phyloP scores from a whole-genome alignment of 2,797 vertebrate genomes.

The Nannoperca australis region DNA sequence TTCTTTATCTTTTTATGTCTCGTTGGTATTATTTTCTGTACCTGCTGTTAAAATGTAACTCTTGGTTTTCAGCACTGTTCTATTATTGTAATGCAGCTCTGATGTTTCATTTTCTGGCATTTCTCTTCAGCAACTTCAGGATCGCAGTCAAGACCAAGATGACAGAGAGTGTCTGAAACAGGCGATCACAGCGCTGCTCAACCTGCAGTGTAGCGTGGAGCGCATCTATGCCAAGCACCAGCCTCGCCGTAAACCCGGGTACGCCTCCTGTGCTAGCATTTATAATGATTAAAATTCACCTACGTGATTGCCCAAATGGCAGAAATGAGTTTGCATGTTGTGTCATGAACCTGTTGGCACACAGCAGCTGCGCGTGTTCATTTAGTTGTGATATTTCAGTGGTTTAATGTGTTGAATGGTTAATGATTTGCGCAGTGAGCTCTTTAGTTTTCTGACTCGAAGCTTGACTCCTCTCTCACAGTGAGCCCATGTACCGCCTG shows the following conservation, averaged over 20 bases:
- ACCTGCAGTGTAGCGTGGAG: slow-evolving; percentile 96
- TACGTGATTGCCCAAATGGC: background rate
- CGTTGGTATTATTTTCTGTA: background rate
- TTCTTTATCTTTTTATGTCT: background rate
- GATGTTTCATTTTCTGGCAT: background rate
- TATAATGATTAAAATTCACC: background rate
- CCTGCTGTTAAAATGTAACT: background rate
- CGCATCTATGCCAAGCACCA: slow-evolving; percentile 95
- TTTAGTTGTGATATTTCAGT: background rate
- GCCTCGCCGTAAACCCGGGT: slow-evolving; percentile 94
- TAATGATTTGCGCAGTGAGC: background rate
- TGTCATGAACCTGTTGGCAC: too few species aligned
- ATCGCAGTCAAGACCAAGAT: slow-evolving; percentile 94
- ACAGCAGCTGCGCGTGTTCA: background rate
- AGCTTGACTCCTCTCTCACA: slow-evolving; percentile 57
- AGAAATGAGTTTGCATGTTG: background rate
- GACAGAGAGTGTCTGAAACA: slow-evolving; percentile 97
- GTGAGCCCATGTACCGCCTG: slow-evolving; percentile 93
- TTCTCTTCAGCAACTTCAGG: slow-evolving; percentile 92
- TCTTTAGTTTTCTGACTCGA: background rate
- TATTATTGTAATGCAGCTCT: background rate
- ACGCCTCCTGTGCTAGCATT: slow-evolving; percentile 5
- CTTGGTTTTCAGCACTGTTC: background rate
- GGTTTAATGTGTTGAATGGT: background rate
- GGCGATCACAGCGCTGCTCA: slow-evolving; percentile 96